These are phyloP conservation scores for Cetonia aurata DNA, from an alignment of 2,888 invertebrate genomes.

Conservation along the genomic window DNA sequence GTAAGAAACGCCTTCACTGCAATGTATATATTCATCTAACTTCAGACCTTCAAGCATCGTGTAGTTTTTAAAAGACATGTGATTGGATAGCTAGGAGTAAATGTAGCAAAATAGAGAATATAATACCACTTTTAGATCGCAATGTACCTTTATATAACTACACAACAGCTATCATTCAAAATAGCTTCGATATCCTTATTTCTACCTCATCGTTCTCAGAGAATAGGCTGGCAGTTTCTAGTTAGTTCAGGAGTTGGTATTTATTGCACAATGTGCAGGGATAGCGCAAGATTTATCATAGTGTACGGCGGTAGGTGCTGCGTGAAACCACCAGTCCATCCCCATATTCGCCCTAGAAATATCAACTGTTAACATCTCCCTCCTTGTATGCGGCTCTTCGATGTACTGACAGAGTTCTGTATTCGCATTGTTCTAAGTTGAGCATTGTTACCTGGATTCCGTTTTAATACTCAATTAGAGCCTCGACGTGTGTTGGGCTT, in stretches of 20 bases:
- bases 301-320: conserved; percentile 26
- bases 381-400: conserved; percentile 28
- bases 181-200: too few species aligned
- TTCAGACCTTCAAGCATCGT: too few species aligned
- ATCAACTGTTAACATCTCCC: conserved; percentile 43
- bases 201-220: not conserved
- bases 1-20: too few species aligned
- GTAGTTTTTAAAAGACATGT: too few species aligned
- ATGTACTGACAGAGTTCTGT: conserved; percentile 30
- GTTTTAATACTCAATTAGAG: conserved; percentile 42
- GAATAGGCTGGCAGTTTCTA: conserved; percentile 22
- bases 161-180: too few species aligned
- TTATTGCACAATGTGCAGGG: not conserved
- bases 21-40: too few species aligned
- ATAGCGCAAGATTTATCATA: conserved; percentile 29
- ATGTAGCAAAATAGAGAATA: too few species aligned
- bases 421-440: conserved; percentile 40
- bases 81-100: too few species aligned
- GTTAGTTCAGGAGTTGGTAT: conserved; percentile 16
- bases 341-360: conserved; percentile 18
- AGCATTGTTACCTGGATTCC: conserved; percentile 36
- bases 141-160: too few species aligned
- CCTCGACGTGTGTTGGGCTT: conserved; percentile 17
- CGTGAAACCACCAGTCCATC: conserved; percentile 12
- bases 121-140: too few species aligned